phyloP scores from a whole-genome alignment of 1,140 invertebrate species.

The Ladona fulva region DNA sequence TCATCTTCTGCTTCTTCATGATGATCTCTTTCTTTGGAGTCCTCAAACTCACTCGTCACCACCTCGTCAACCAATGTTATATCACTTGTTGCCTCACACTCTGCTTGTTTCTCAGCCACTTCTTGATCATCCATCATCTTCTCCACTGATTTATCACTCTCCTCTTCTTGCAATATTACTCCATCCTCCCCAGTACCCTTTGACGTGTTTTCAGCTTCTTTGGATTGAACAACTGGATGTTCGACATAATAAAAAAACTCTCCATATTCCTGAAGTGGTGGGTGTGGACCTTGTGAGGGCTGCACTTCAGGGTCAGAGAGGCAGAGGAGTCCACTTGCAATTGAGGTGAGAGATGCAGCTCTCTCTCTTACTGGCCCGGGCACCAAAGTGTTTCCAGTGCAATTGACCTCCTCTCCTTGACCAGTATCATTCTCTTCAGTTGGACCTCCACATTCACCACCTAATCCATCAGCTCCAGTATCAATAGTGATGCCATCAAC shows the following conservation, averaged over 20 bases:
- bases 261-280: background rate
- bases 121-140: background rate
- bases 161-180: background rate
- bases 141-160: background rate
- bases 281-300: background rate
- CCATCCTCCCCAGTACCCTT: background rate
- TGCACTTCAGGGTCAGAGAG: background rate
- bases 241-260: background rate
- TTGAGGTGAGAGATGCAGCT: background rate
- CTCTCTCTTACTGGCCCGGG: background rate
- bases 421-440: background rate
- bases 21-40: background rate
- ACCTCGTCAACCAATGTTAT: too few relatives aligned
- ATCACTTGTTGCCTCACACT: background rate
- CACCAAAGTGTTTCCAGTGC: constrained; percentile 1
- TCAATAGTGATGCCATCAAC: background rate
- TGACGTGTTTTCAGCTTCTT: background rate
- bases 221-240: background rate
- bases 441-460: background rate
- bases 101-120: background rate
- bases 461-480: background rate
- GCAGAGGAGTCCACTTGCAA: background rate
- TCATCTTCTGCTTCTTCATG: background rate
- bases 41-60: background rate
- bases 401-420: background rate